Evolutionary conservation across 2,797 vertebrate genomes (phyloP), one percentile per base, ranked within the genome.

Genomic region (Dendrocincla tyrannina): DNA sequence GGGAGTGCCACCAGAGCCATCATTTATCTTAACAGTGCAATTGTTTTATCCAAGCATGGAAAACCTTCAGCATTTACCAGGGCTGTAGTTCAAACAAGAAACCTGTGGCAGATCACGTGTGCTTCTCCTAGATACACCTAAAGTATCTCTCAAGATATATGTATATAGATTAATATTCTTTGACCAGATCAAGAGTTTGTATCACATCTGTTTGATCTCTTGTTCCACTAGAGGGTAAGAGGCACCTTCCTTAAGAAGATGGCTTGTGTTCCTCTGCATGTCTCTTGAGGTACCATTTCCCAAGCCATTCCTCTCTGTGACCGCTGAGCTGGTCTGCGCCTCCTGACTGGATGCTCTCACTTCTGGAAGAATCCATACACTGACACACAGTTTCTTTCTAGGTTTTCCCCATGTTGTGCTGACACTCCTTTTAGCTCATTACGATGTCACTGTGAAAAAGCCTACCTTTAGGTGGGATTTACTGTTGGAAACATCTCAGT

Each of bases 21-120:
- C 17, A 18, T 49, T 95, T 82, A 20, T 74, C 30, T 33, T 33
- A 73, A 44, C 20, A 79, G 17, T 27, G 9, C 11, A 39, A 9
- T 13, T 52, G 6, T 11, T 91, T 82, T 25, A 33, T 32, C 52
- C 39, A n/a, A 79, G 32, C 23, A 28, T 24, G 33, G 47, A 79
- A 88, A 90, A 9, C 7, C 24, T 74, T 75, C 58, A 56, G 37
- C 39, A 18, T 88, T 88, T 68, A 35, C 23, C 23, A 67, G 44
- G 15, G n/a, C 41, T 67, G 17, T 30, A 50, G 47, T 5, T 60
- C 39, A 52, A 82, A 53, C 16, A 68, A 62, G 50, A 28, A 7
- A 30, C 9, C 35, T 64, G 22, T 60, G 25, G 22, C 22, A 49
- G 33, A 62, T 67, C 22, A 32, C 18, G 9, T 0, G 0, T 33